Evolutionary conservation across 2,113 vertebrate genomes (phyloP), one percentile per base, ranked within the genome.

Genomic region (Rhipidura dahli): DNA sequence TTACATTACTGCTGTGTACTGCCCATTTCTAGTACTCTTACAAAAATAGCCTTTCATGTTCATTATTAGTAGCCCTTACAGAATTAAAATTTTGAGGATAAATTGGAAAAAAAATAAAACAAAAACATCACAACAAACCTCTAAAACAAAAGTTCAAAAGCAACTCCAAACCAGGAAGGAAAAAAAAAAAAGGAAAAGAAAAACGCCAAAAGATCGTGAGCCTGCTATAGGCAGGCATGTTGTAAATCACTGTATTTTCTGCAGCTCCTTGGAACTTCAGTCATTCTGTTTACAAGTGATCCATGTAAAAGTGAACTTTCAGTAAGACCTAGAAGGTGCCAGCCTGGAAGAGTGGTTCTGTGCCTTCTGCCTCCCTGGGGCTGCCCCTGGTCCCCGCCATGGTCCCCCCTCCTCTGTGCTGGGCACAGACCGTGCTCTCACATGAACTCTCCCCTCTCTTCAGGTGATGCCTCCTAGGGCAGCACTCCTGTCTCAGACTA

Each of bases 321-420:
- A 68, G 17, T 33, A 68, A 35, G 26, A 45, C 4, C 31, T 61
- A n/a, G 51, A 53, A 63, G 21, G 17, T 61, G 3, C 8, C 20
- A 7, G 20, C 8, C 3, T 49, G 37, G 17, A 75, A 80, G 39
- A 5, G 12, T 70, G 30, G 37, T 49, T 45, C 45, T 5, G 0
- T 4, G 3, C 8, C 21, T 31, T 50, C 27, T 1, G 0, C 1
- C 4, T 54, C 21, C 37, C 12, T 1, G 4, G 7, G 19, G 1
- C 17, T 54, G 56, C 1, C 4, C 1, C 30, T 31, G 26, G 7
- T 73, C 3, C 5, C 31, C 26, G 14, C 9, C 5, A 2, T 1
- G 2, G 28, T 45, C 4, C 2, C 31, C 13, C 31, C 56, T 51
- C 24, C 27, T 18, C 35, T 51, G 13, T 5, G 1, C 24, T 15